Evolutionary conservation across 1,140 invertebrate species (phyloP), one percentile per base, ranked within the genome.

Genomic region (Euura saliciscinereae): DNA sequence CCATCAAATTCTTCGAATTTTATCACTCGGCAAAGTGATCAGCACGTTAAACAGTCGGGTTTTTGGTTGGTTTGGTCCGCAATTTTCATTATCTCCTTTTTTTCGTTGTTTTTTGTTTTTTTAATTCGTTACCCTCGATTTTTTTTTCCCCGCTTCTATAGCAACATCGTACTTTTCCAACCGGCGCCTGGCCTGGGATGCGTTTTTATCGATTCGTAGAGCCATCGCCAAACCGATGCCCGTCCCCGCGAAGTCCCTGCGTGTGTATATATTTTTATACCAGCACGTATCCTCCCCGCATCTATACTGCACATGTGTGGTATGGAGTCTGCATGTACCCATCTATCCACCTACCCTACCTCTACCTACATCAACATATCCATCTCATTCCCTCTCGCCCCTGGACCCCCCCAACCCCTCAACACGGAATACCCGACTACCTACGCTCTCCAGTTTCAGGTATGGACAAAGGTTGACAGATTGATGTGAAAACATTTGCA

Each of bases 141-240:
- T 59, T 59, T 59, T 59, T n/a, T 11, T 4, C 51, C 66, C 46
- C 44, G 8, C 67, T 66, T 43, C 70, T 65, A 51, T 69, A 72
- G 44, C 74, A 72, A 77, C 78, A 59, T 11, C 51, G 51, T 78
- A 77, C 85, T 81, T 82, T 85, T 86, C 83, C 84, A 84, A 80
- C 85, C 81, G 82, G 83, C 85, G 85, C 84, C 84, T 86, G 83
- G 83, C 82, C 85, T 87, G 86, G 86, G 85, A 88, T 88, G 86
- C 86, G 85, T 88, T 88, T 87, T 87, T 88, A 88, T 88, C 86
- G 86, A 88, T 88, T 88, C 83, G 85, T 85, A 71, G 75, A 75
- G 74, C 51, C 28, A 28, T 28, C 28, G 28, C 28, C 51, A 84
- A 83, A 85, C 83, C 82, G 84, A 82, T 80, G 82, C 73, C 80